Percentiles rank a stretch among this genome's conserved stretches.
Conservation (phyloP, 2,113 vertebrate species). For the Ochotona curzoniae region DNA sequence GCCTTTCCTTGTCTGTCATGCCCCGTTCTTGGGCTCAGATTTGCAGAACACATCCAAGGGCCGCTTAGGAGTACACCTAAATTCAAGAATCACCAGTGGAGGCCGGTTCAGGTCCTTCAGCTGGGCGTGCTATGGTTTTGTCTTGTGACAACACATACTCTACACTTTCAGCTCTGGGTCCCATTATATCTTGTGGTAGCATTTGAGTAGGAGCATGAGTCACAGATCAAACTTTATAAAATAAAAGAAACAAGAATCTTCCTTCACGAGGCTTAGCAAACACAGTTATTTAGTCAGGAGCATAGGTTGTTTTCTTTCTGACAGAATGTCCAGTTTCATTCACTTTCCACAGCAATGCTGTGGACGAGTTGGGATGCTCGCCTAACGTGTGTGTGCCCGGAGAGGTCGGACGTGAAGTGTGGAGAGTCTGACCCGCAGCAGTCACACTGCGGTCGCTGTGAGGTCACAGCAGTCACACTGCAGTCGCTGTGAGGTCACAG, state of each 20-base stretch:
- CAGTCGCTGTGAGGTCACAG: not conserved
- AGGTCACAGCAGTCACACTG: not conserved
- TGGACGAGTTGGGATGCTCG: not conserved
- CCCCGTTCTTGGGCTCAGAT: not conserved
- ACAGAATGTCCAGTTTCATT: constrained; percentile 59
- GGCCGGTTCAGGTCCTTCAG: not conserved
- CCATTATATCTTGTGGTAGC: not conserved
- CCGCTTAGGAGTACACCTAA: not conserved
- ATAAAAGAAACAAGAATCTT: not conserved
- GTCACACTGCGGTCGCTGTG: not conserved
- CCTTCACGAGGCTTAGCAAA: constrained; percentile 26
- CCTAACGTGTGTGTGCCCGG: constrained; percentile 31
- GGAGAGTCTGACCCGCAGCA: not conserved
- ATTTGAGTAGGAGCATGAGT: not conserved
- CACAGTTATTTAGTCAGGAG: not conserved
- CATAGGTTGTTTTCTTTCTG: constrained; percentile 38
- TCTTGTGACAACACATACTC: not conserved
- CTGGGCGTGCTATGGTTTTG: not conserved
- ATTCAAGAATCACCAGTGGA: not conserved
- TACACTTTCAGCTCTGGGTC: not conserved
- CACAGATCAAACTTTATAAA: not conserved
- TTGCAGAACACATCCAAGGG: not conserved
- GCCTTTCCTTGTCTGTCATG: not conserved
- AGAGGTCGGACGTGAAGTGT: constrained; percentile 16
- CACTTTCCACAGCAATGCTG: constrained; percentile 16